Conservation (phyloP, 1,140 invertebrate genomes). For the Theocolax elegans region DNA sequence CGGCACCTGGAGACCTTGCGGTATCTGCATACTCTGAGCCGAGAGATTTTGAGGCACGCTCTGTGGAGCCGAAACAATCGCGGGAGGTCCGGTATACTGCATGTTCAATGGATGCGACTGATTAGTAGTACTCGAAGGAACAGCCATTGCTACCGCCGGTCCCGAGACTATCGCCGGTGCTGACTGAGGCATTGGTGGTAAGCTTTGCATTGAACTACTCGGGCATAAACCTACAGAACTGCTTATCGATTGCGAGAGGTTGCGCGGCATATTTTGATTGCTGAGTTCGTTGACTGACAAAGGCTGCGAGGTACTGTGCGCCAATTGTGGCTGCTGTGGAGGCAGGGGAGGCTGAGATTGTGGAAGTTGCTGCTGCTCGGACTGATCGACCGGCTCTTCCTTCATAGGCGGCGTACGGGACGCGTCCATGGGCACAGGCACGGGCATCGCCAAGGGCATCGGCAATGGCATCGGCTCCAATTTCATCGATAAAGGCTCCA, state of each 20-base stretch:
- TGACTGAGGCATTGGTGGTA: conserved; percentile 49
- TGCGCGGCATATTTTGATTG: conserved; percentile 52
- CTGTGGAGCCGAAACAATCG: conserved; percentile 56
- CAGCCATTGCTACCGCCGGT: conserved; percentile 38
- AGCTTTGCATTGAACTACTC: conserved; percentile 41
- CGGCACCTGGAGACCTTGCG: conserved; percentile 37
- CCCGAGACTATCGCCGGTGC: conserved; percentile 47
- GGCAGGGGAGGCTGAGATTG: conserved; percentile 28
- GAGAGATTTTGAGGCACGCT: conserved; percentile 63
- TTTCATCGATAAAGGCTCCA: conserved; percentile 32
- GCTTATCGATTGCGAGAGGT: conserved; percentile 58
- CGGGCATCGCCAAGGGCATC: conserved; percentile 19
- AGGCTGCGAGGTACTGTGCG: conserved; percentile 51
- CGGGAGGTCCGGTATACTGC: conserved; percentile 53
- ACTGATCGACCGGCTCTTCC: conserved; percentile 6
- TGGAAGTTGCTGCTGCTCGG: not conserved
- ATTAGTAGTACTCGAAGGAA: conserved; percentile 51
- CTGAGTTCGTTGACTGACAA: conserved; percentile 53
- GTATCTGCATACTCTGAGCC: conserved; percentile 52
- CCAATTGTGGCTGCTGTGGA: conserved; percentile 44
- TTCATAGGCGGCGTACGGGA: conserved; percentile 7
- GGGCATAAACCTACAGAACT: conserved; percentile 42
- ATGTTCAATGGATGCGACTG: conserved; percentile 61
- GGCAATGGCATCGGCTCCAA: conserved; percentile 25
- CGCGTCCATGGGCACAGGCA: conserved; percentile 7